Evolutionary conservation across 2,113 vertebrate species (phyloP).

Genomic region (Apodemus speciosus): DNA sequence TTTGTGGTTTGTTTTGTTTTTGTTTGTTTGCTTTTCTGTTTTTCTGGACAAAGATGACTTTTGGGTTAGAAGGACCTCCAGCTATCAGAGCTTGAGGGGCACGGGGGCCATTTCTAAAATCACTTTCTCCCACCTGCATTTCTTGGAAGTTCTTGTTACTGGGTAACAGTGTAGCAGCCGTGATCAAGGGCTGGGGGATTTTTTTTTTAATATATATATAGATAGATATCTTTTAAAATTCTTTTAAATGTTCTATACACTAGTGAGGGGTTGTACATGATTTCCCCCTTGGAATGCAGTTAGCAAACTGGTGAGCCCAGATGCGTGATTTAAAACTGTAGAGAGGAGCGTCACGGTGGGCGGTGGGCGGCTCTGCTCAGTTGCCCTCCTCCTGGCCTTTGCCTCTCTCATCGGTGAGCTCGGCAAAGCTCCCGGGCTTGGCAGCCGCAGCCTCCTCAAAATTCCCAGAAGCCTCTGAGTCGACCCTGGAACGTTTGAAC

Average conservation of each 20-base stretch:
- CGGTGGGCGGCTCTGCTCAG: conserved; percentile 40
- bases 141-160: conserved; percentile 88
- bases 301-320: conserved; percentile 70
- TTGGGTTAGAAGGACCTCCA: conserved; percentile 83
- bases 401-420: conserved; percentile 81
- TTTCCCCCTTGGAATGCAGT: conserved; percentile 66
- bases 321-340: conserved; percentile 16
- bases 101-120: conserved; percentile 80
- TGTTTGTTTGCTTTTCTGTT: conserved; percentile 84
- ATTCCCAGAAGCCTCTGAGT: conserved; percentile 86
- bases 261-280: conserved; percentile 55
- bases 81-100: conserved; percentile 79
- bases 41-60: conserved; percentile 88
- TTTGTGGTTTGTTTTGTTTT: neutral
- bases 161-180: conserved; percentile 90
- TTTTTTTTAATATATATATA: conserved; percentile 75
- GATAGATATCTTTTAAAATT: conserved; percentile 79
- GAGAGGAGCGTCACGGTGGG: conserved; percentile 71
- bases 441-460: conserved; percentile 83
- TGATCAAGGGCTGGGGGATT: conserved; percentile 84
- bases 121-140: conserved; percentile 81
- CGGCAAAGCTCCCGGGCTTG: conserved; percentile 79
- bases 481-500: conserved; percentile 93
- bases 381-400: conserved; percentile 82
- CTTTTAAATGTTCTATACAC: conserved; percentile 79